Percentiles rank a stretch among this genome's conserved stretches.
Conservation (phyloP, 2,797 vertebrate genomes). For the Helostoma temminkii region DNA sequence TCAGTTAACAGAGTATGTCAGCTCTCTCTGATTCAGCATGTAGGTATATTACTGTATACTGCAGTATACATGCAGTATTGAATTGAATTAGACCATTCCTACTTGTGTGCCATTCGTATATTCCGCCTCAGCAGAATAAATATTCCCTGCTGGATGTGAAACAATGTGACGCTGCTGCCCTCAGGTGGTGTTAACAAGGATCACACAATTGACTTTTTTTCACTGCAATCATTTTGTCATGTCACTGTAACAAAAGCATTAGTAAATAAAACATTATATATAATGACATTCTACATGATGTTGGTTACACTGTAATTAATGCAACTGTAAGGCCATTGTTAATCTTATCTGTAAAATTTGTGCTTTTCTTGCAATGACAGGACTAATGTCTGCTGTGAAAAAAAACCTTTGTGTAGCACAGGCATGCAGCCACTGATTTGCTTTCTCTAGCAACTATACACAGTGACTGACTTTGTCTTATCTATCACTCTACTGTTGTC, state of each 20-base stretch:
- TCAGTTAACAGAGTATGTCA: no score
- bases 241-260: neutral
- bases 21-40: no score
- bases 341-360: neutral
- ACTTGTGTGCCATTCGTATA: no score
- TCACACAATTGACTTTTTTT: neutral
- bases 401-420: no score
- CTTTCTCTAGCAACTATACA: neutral
- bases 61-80: no score
- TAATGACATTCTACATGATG: neutral
- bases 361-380: neutral
- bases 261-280: neutral
- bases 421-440: neutral
- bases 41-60: no score
- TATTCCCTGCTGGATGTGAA: neutral
- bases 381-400: constrained; percentile 1
- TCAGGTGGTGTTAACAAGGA: constrained; percentile 49
- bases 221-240: neutral
- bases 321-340: neutral
- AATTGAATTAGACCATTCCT: no score
- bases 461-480: constrained; percentile 9
- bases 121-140: no score
- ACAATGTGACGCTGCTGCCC: constrained; percentile 35
- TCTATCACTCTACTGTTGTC: neutral
- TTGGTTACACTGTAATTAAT: neutral